phyloP scores from a whole-genome alignment of 2,113 vertebrate genomes.

The Butorides virescens region DNA sequence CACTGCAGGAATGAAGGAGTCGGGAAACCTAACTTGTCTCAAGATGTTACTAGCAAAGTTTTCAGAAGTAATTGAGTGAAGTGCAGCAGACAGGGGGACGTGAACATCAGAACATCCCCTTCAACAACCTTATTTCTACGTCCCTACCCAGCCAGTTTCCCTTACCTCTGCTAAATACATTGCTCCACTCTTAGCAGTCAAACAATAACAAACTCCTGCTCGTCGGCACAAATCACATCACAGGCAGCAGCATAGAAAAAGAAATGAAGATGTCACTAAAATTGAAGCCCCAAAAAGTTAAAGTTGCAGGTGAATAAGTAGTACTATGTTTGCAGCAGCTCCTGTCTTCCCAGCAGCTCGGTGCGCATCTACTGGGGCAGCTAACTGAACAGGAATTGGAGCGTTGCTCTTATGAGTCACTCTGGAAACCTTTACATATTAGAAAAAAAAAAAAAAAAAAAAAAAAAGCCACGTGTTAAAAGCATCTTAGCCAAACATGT shows the following conservation, averaged over 20 bases:
- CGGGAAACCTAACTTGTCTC: not conserved
- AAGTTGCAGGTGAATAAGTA: not conserved
- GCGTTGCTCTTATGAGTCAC: constrained; percentile 21
- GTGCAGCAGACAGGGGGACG: not conserved
- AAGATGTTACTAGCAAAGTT: not conserved
- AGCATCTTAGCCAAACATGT: constrained; percentile 7
- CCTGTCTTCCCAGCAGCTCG: not conserved
- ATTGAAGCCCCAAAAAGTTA: not conserved
- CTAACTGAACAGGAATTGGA: not conserved
- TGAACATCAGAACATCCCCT: not conserved
- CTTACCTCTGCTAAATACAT: not conserved
- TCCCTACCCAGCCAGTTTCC: not conserved
- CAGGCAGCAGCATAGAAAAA: not conserved
- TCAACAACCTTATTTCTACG: not conserved
- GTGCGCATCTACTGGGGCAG: not conserved
- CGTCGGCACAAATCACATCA: not conserved
- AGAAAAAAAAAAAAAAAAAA: not conserved
- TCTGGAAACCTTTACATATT: constrained; percentile 7
- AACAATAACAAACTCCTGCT: not conserved
- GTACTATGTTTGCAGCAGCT: not conserved
- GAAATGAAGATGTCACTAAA: not conserved
- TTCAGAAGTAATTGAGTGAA: not conserved
- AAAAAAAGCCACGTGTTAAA: not conserved
- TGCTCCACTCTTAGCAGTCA: not conserved
- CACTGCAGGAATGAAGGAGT: not conserved